Conservation (phyloP, 2,113 vertebrate genomes). For the Regulus satrapa region DNA sequence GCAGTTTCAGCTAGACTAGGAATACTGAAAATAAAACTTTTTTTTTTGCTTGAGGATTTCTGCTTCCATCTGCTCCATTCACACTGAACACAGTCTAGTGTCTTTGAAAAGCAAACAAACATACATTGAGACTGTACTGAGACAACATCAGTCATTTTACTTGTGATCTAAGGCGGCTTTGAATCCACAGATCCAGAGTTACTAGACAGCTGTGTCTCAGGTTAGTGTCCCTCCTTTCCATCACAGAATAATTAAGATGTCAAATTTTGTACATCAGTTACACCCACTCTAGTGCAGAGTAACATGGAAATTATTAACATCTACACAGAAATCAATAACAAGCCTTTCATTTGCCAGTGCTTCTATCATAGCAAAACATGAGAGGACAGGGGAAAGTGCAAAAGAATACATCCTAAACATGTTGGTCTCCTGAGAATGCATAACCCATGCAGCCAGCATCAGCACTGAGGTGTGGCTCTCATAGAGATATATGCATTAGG, state of each 20-base stretch:
- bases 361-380: slow-evolving; percentile 34
- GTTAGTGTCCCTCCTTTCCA: background rate
- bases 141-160: background rate
- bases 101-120: background rate
- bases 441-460: slow-evolving; percentile 20
- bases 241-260: slow-evolving; percentile 48
- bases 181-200: background rate
- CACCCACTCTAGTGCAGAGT: background rate
- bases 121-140: background rate
- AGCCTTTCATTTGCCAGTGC: slow-evolving; percentile 20
- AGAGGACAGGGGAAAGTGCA: background rate
- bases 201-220: background rate
- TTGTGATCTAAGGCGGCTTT: background rate
- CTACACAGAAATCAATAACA: slow-evolving; percentile 58
- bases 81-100: background rate
- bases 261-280: slow-evolving; percentile 1
- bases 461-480: background rate
- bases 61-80: background rate
- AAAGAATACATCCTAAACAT: slow-evolving; percentile 7
- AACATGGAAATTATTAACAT: slow-evolving; percentile 48
- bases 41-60: background rate
- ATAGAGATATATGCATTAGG: background rate
- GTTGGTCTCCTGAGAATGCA: slow-evolving; percentile 22
- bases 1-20: background rate
- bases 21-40: background rate